phyloP scores from a whole-genome alignment of 37 sponge, comb jelly and placozoan species.

The Chondrilla cf. caribensis region DNA sequence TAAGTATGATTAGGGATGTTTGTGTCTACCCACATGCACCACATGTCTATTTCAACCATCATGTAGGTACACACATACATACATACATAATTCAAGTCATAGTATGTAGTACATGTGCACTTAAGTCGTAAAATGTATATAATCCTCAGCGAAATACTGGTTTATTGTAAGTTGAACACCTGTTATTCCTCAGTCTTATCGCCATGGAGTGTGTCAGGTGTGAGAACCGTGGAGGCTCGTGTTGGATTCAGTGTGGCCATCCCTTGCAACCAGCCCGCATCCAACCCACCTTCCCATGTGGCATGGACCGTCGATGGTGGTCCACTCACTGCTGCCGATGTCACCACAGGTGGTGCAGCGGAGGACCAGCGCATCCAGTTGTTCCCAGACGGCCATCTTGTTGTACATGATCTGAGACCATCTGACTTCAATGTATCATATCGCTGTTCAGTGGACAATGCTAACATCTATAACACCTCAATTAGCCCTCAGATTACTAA shows the following conservation, averaged over 20 bases:
- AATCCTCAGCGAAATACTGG: no score
- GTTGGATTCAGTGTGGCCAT: constrained; percentile 6
- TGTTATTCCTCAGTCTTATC: no score
- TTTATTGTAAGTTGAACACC: no score
- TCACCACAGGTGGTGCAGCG: neutral
- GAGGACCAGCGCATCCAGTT: neutral
- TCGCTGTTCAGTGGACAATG: constrained; percentile 49
- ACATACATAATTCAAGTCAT: no score
- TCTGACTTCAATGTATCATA: constrained; percentile 9
- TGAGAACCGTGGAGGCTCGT: neutral
- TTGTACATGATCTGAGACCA: neutral
- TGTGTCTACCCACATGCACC: no score
- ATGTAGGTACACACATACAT: no score
- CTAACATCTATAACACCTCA: neutral
- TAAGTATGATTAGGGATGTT: no score
- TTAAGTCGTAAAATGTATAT: no score
- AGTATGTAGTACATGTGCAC: no score
- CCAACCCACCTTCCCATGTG: neutral
- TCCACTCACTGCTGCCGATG: neutral
- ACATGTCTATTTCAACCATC: no score
- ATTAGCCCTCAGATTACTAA: neutral
- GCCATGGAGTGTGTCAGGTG: neutral
- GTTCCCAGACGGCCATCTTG: constrained; percentile 23
- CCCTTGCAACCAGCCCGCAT: neutral
- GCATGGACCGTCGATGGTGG: neutral